A percentile compares a stretch with the other conserved stretches of the same genome.
These are phyloP conservation scores for Cirrhinus molitorella DNA, from an alignment of 2,797 vertebrate genomes.

Conservation along the genomic window DNA sequence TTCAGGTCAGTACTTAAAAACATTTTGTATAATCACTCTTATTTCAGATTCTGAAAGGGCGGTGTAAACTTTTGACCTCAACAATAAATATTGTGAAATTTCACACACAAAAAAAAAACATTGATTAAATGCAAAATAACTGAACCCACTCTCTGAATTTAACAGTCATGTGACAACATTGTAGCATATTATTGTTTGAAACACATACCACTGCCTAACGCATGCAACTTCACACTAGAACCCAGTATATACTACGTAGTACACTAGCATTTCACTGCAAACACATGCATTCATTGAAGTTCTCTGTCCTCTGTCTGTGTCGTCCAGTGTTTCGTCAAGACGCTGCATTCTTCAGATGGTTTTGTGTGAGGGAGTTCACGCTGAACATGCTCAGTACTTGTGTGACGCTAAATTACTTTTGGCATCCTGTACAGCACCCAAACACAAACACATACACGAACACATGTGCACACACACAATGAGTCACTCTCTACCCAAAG, in stretches of 20 bases:
- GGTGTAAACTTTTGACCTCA: no score
- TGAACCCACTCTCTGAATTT: neutral
- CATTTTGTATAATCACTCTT: no score
- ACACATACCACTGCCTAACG: neutral
- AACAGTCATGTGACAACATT: neutral
- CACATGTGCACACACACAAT: neutral
- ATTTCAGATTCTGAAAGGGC: no score
- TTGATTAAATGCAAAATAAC: neutral
- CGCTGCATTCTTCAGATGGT: neutral
- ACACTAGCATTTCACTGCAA: neutral
- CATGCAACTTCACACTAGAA: neutral
- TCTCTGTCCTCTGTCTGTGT: neutral
- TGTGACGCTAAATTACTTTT: slow-evolving; percentile 33
- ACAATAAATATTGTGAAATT: no score
- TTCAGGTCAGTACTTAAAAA: no score
- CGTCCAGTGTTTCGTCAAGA: neutral
- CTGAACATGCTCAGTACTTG: slow-evolving; percentile 33
- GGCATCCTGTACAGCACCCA: neutral
- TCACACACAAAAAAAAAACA: neutral
- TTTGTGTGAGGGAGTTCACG: slow-evolving; percentile 2
- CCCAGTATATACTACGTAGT: neutral
- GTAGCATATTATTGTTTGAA: neutral
- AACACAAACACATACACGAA: neutral
- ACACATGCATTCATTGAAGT: neutral
- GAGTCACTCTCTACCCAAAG: neutral